phyloP scores from a whole-genome alignment of 2,888 invertebrate genomes.

The Macrophya annulata region DNA sequence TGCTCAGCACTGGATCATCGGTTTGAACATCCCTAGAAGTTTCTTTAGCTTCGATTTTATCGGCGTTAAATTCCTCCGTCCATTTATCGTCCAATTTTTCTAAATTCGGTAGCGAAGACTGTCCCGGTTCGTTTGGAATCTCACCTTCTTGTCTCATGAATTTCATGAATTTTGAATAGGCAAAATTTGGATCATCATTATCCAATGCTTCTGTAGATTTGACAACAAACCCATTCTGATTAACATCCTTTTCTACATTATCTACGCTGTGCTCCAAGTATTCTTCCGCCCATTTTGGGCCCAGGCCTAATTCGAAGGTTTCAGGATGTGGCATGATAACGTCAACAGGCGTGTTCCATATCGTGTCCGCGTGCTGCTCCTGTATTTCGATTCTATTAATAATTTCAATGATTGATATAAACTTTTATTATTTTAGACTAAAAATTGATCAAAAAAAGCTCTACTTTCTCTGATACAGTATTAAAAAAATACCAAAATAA shows the following conservation, averaged over 20 bases:
- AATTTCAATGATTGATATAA: slow-evolving; percentile 27
- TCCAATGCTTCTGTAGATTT: slow-evolving; percentile 83
- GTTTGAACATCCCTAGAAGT: slow-evolving; percentile 75
- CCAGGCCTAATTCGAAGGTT: slow-evolving; percentile 79
- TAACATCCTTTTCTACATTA: slow-evolving; percentile 70
- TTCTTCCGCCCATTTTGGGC: slow-evolving; percentile 85
- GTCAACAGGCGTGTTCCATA: slow-evolving; percentile 80
- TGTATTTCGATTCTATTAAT: slow-evolving; percentile 60
- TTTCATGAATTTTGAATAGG: slow-evolving; percentile 91
- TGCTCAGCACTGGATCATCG: slow-evolving; percentile 64
- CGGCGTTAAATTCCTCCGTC: slow-evolving; percentile 79
- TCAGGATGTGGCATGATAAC: slow-evolving; percentile 67
- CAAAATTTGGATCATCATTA: slow-evolving; percentile 85
- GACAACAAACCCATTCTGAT: slow-evolving; percentile 80
- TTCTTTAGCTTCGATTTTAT: slow-evolving; percentile 66
- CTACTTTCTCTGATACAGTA: neutral
- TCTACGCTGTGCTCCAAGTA: slow-evolving; percentile 80
- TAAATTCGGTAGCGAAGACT: slow-evolving; percentile 75
- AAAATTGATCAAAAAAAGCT: too few relatives aligned
- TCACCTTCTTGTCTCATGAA: slow-evolving; percentile 91
- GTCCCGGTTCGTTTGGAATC: slow-evolving; percentile 81
- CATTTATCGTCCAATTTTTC: slow-evolving; percentile 79
- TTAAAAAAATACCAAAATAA: neutral
- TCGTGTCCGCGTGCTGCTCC: slow-evolving; percentile 77
- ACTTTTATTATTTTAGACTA: neutral